Evolutionary conservation across 1,140 invertebrate species (phyloP).

Genomic region (Ridgeia piscesae): DNA sequence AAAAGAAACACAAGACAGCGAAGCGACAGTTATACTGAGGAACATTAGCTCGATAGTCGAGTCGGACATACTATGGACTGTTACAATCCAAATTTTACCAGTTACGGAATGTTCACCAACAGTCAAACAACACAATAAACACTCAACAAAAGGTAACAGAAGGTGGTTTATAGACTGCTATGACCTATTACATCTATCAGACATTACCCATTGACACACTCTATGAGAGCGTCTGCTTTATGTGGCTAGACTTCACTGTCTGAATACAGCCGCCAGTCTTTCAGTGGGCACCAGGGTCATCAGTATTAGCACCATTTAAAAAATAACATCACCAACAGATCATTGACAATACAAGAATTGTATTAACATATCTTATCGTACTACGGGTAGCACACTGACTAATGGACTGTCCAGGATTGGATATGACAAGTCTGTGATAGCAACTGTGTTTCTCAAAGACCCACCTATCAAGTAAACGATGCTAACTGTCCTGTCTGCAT

Average conservation of each 20-base stretch:
- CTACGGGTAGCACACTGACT: not conserved
- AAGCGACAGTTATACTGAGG: not conserved
- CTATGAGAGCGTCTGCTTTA: no score
- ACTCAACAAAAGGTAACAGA: not conserved
- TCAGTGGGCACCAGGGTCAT: not conserved
- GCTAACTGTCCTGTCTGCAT: constrained; percentile 3
- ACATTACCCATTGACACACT: not conserved
- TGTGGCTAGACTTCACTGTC: no score
- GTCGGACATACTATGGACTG: not conserved
- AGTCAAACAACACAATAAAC: not conserved
- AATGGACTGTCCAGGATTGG: not conserved
- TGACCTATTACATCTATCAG: not conserved
- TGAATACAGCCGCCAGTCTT: not conserved
- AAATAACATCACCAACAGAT: no score
- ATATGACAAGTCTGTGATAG: not conserved
- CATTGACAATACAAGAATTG: no score
- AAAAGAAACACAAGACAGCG: not conserved
- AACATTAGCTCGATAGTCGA: not conserved
- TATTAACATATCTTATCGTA: no score
- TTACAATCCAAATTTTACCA: not conserved
- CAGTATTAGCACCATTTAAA: not conserved
- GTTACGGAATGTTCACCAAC: not conserved
- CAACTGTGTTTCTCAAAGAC: not conserved
- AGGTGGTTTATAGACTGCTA: not conserved
- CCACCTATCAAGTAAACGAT: not conserved